phyloP scores from a whole-genome alignment of 2,797 vertebrate genomes.

The Sciurus vulgaris region DNA sequence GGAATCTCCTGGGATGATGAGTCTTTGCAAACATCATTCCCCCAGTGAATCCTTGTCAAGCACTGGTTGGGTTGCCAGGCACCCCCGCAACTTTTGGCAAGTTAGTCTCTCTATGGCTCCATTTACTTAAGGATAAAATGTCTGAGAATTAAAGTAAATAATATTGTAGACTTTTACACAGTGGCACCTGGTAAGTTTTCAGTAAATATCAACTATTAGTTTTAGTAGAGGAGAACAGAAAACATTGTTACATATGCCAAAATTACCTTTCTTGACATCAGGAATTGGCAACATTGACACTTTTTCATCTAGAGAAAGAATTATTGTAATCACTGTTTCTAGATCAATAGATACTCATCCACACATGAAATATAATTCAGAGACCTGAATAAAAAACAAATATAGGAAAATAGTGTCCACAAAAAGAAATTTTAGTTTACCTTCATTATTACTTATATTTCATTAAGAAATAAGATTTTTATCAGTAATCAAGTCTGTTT shows the following conservation, averaged over 20 bases:
- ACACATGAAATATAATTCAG: not conserved
- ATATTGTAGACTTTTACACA: not conserved
- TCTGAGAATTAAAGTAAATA: slow-evolving; percentile 28
- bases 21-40: no score
- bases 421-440: not conserved
- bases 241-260: not conserved
- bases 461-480: slow-evolving; percentile 14
- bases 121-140: slow-evolving; percentile 12
- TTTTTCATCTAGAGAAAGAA: slow-evolving; percentile 35
- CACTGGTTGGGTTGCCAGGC: no score
- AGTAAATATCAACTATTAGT: slow-evolving; percentile 2
- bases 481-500: not conserved
- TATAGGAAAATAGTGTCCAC: not conserved
- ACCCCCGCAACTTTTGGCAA: not conserved
- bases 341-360: not conserved
- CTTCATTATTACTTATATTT: not conserved
- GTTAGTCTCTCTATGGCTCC: not conserved
- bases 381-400: not conserved
- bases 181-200: not conserved
- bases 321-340: not conserved
- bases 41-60: no score
- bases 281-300: not conserved
- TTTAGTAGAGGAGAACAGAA: not conserved
- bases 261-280: not conserved
- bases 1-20: no score